These are phyloP conservation scores for Tetheella fluctuosa DNA, from an alignment of 2,888 invertebrate species.

Conservation along the genomic window DNA sequence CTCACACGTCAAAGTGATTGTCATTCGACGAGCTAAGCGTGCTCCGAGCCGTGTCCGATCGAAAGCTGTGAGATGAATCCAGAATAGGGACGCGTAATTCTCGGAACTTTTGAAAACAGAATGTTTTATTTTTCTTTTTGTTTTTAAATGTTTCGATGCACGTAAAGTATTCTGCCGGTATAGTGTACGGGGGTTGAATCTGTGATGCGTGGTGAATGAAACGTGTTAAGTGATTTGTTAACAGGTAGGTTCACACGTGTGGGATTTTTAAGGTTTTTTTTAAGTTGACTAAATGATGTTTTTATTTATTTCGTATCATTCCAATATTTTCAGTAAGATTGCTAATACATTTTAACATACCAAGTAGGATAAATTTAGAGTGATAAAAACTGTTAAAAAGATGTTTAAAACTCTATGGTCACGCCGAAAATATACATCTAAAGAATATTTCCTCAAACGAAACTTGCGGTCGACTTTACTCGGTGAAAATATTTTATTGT, in stretches of 20 bases:
- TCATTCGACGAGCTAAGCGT: slow-evolving; percentile 45
- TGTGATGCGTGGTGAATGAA: slow-evolving; percentile 25
- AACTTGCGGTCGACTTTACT: slow-evolving; percentile 25
- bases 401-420: slow-evolving; percentile 2
- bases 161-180: slow-evolving; percentile 55
- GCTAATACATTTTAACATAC: no score
- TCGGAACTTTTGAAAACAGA: slow-evolving; percentile 41
- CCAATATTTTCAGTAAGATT: neutral
- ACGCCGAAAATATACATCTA: slow-evolving; percentile 43
- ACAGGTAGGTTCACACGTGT: neutral
- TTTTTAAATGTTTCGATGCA: slow-evolving; percentile 52
- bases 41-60: slow-evolving; percentile 30
- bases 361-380: neutral
- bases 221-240: neutral
- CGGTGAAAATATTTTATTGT: slow-evolving; percentile 21
- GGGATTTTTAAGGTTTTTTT: no score
- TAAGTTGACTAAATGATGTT: no score
- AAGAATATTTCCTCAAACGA: slow-evolving; percentile 31
- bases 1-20: slow-evolving; percentile 46
- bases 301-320: no score
- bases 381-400: neutral
- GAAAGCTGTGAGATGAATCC: slow-evolving; percentile 61
- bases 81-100: slow-evolving; percentile 54
- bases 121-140: slow-evolving; percentile 17
- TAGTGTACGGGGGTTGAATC: slow-evolving; percentile 48